Evolutionary conservation across 2,888 invertebrate genomes (phyloP).

Genomic region (Megalurothrips usitatus): DNA sequence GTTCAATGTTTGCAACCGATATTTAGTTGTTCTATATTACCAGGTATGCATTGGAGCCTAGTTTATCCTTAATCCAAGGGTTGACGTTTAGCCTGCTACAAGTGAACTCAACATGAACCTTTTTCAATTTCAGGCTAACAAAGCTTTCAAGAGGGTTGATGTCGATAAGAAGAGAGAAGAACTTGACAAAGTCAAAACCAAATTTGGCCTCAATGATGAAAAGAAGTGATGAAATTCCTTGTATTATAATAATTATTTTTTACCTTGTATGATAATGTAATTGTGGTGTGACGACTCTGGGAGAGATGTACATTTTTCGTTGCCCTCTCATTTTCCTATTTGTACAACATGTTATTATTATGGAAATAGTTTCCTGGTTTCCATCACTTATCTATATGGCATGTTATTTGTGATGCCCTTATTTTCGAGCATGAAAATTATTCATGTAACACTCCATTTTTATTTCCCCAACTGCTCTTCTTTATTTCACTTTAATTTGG

Average conservation of each 20-base stretch:
- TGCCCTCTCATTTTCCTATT: too few species aligned
- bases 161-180: constrained; percentile 95
- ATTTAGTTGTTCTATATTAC: constrained; percentile 97
- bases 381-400: too few species aligned
- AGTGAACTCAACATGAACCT: not conserved
- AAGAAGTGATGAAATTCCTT: constrained; percentile 44
- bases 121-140: constrained; percentile 59
- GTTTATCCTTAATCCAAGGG: constrained; percentile 13
- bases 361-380: too few species aligned
- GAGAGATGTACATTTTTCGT: not conserved
- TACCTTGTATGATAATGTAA: not conserved
- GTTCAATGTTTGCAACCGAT: constrained; percentile 98
- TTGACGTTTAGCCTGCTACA: not conserved
- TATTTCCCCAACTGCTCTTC: too few species aligned
- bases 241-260: not conserved
- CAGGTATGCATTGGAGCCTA: constrained; percentile 53
- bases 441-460: too few species aligned
- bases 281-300: not conserved
- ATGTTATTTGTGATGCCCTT: too few species aligned
- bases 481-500: too few species aligned
- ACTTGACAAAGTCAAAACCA: constrained; percentile 89
- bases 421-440: too few species aligned
- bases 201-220: constrained; percentile 72
- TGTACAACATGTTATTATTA: too few species aligned
- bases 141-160: constrained; percentile 93